phyloP scores from a whole-genome alignment of 2,888 invertebrate genomes.

The Eupithecia centaureata region DNA sequence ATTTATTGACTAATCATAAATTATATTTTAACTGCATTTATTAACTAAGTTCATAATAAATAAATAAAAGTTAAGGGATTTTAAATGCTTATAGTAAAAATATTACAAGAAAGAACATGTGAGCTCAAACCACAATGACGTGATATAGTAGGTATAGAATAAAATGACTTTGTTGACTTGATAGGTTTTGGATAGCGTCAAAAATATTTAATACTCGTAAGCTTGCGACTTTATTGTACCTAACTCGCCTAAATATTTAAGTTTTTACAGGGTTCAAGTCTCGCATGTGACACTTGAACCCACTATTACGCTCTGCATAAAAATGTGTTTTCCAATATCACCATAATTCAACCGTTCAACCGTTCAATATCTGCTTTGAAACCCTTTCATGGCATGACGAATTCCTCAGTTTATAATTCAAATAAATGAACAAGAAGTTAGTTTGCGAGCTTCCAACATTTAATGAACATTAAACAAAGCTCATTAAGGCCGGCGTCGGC shows the following conservation, averaged over 20 bases:
- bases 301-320: not conserved
- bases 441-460: conserved; percentile 28
- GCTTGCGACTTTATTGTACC: not conserved
- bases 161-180: not conserved
- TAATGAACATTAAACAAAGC: conserved; percentile 36
- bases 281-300: not conserved
- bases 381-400: not conserved
- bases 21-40: no score
- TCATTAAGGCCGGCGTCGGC: conserved; percentile 26
- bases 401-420: conserved; percentile 5
- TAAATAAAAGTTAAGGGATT: no score
- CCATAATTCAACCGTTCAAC: not conserved
- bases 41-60: no score
- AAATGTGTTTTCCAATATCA: not conserved
- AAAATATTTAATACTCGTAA: not conserved
- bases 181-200: not conserved
- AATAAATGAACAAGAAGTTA: conserved; percentile 24
- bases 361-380: not conserved
- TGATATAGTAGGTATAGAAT: no score
- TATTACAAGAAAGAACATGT: no score
- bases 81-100: no score
- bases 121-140: no score
- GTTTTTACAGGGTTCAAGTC: no score
- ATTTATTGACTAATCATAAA: no score
- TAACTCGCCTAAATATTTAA: not conserved